A percentile compares a stretch with the other conserved stretches of the same genome.
These are phyloP conservation scores for Tenrec ecaudatus DNA, from an alignment of 2,113 vertebrate genomes.

Conservation along the genomic window DNA sequence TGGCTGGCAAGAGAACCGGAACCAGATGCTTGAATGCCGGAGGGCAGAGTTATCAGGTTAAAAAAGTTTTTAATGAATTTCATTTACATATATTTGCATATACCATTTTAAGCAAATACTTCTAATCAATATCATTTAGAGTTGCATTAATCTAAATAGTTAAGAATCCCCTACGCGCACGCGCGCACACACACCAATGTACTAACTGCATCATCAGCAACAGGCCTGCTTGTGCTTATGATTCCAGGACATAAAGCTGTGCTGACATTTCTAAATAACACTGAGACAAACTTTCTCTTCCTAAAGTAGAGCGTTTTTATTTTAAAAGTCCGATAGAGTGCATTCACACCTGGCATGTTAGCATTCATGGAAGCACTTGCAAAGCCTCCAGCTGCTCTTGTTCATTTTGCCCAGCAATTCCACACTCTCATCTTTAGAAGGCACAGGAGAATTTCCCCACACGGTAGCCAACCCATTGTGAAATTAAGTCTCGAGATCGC, in stretches of 20 bases:
- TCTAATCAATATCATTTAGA: background rate
- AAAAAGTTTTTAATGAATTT: background rate
- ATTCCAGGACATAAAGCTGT: background rate
- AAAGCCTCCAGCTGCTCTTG: conserved; percentile 38
- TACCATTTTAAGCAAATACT: background rate
- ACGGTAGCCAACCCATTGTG: conserved; percentile 31
- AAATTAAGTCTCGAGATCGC: conserved; percentile 43
- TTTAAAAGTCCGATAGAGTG: conserved; percentile 26
- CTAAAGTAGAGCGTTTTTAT: conserved; percentile 16
- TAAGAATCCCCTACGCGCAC: background rate
- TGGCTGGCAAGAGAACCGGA: background rate
- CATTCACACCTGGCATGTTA: background rate
- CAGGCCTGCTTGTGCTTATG: background rate
- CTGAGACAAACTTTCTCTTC: conserved; percentile 4
- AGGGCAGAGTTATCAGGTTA: conserved; percentile 7
- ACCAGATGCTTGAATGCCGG: conserved; percentile 20
- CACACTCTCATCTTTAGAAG: conserved; percentile 48
- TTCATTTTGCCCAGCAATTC: background rate
- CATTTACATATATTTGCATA: background rate
- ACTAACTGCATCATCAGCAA: conserved; percentile 18
- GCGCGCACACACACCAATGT: background rate
- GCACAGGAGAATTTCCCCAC: conserved; percentile 21
- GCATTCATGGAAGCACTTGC: background rate
- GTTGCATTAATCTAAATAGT: conserved; percentile 44
- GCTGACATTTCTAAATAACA: conserved; percentile 37